Base-by-base conservation (phyloP, 2,113 vertebrate genomes). In the Todiramphus saurophagus region DNA sequence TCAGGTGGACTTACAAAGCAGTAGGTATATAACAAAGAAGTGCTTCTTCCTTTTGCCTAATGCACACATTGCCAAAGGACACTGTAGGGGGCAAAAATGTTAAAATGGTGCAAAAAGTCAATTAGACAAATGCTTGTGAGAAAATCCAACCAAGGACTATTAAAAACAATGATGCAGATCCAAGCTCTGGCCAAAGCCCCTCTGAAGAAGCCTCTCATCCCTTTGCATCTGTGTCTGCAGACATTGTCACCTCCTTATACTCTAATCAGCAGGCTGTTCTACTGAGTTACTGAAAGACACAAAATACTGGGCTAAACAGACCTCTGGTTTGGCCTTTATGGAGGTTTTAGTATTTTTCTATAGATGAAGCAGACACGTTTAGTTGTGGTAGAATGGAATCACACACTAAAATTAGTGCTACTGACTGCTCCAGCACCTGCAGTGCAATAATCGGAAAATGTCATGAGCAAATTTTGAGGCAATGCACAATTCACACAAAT, bases 401-500 rank as follows among this genome's bases (percentile, higher is more conserved):
- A 56, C 9, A 6, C 10, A 25, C 20, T 85, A 74, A 80, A 90
- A 73, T 16, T 4, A 51, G 15, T 4, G 59, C 72, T 28, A 75
- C 18, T 46, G 41, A 55, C 59, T 91, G 63, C 55, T 66, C 59
- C 43, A 73, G 69, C 92, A 92, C 73, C 64, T 79, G 83, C 83
- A 50, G 43, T 46, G 66, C 41, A 94, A 87, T 14, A 64, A 44
- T 39, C 56, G 62, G 53, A 66, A 87, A 78, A 58, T 20, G 7
- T 28, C 25, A 82, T 90, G 25, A 77, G 58, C 5, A 30, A n/a
- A 16, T 63, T 84, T 58, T 27, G 58, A 91, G 41, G 67, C n/a
- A 72, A 89, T 31, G 19, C 24, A 46, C 78, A 93, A 87, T 69
- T 90, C 76, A 92, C 63, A 12, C 23, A 78, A 77, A 83, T 75